These are phyloP conservation scores for Coluber constrictor DNA, from an alignment of 2,797 vertebrate species.

Conservation along the genomic window DNA sequence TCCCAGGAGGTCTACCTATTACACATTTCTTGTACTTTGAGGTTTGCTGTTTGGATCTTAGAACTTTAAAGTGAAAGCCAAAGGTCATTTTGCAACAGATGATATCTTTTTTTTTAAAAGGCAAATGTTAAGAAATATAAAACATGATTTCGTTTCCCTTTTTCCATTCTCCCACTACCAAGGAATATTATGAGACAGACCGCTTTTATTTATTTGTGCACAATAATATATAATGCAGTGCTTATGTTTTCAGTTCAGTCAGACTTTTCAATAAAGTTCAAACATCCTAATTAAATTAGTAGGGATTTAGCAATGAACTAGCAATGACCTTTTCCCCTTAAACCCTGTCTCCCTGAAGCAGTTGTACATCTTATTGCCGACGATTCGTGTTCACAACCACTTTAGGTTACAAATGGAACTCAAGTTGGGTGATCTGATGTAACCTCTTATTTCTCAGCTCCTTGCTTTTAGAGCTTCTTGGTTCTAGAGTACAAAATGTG, in stretches of 20 bases:
- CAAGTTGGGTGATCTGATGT: neutral
- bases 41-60: conserved; percentile 14
- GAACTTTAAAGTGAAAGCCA: conserved; percentile 10
- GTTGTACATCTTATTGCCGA: conserved; percentile 2
- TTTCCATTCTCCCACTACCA: neutral
- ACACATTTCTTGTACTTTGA: neutral
- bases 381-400: conserved; percentile 17
- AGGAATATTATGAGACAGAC: neutral
- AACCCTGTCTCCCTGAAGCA: neutral
- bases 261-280: neutral
- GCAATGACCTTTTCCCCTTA: neutral
- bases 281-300: conserved; percentile 35
- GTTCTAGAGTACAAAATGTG: neutral
- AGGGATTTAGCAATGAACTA: conserved; percentile 25
- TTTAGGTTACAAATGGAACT: conserved; percentile 18
- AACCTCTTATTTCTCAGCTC: neutral
- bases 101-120: neutral
- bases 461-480: neutral
- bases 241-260: conserved; percentile 21
- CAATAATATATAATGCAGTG: conserved; percentile 18
- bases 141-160: neutral
- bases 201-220: conserved; percentile 21
- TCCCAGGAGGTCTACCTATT: neutral
- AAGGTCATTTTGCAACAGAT: conserved; percentile 5
- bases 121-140: conserved; percentile 17